Evolutionary conservation across 2,113 vertebrate species (phyloP).

Genomic region (Proteles cristata): DNA sequence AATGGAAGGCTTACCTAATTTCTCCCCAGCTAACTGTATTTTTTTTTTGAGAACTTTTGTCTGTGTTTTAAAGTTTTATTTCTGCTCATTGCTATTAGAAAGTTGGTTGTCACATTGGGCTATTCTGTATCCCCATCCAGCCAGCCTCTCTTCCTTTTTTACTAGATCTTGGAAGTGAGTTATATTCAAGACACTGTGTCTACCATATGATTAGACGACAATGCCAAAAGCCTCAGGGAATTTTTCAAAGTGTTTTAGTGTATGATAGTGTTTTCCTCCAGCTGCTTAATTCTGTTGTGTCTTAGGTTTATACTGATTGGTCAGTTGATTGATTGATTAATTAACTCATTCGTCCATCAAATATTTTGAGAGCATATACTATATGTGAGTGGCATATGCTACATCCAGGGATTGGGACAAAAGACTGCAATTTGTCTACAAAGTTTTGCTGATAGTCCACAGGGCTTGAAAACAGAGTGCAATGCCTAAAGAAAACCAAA

Average conservation of each 20-base stretch:
- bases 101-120: background rate
- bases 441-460: slow-evolving; percentile 49
- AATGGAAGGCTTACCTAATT: background rate
- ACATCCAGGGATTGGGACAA: background rate
- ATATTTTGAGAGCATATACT: background rate
- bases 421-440: background rate
- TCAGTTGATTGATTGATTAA: background rate
- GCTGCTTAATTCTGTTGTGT: slow-evolving; percentile 59
- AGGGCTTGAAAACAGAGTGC: slow-evolving; percentile 63
- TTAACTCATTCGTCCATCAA: background rate
- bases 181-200: background rate
- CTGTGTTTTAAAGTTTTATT: background rate
- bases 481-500: slow-evolving; percentile 77
- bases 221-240: slow-evolving; percentile 57
- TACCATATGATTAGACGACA: background rate
- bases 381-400: background rate
- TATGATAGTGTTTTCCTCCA: slow-evolving; percentile 45
- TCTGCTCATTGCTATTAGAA: background rate
- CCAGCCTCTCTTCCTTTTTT: background rate
- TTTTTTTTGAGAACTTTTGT: background rate
- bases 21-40: background rate
- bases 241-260: slow-evolving; percentile 19
- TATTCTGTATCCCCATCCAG: background rate
- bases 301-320: slow-evolving; percentile 46
- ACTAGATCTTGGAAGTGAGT: background rate